Evolutionary conservation across 2,797 vertebrate genomes (phyloP).

Genomic region (Pelobates cultripes): DNA sequence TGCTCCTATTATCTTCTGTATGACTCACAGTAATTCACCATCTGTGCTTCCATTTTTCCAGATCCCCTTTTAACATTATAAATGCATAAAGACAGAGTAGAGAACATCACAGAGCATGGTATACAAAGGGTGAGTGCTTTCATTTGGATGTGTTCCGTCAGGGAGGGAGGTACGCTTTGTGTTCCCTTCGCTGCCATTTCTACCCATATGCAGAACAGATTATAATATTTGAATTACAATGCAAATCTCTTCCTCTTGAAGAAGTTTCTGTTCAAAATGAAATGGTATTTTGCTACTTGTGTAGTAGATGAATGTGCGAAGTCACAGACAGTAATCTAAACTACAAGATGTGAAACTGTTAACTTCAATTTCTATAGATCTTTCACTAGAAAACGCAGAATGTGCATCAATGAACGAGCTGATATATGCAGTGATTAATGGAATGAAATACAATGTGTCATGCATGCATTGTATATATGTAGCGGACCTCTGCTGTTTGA

Average conservation of each 20-base stretch:
- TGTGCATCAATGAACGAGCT: neutral
- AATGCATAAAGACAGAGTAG: constrained; percentile 19
- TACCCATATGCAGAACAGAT: constrained; percentile 37
- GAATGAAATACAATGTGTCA: too few species aligned
- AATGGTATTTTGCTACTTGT: constrained; percentile 38
- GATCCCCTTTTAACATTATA: constrained; percentile 41
- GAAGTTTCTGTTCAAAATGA: constrained; percentile 25
- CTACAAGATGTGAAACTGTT: constrained; percentile 16
- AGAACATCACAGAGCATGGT: constrained; percentile 34
- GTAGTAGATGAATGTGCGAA: neutral
- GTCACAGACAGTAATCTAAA: neutral
- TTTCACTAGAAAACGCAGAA: neutral
- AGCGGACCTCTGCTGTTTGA: too few species aligned
- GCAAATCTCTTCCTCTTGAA: constrained; percentile 48
- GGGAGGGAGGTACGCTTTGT: constrained; percentile 20
- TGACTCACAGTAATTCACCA: constrained; percentile 43
- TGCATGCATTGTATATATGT: too few species aligned
- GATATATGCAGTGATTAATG: too few species aligned
- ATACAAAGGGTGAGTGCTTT: constrained; percentile 41
- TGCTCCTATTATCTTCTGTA: constrained; percentile 36
- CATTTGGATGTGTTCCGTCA: constrained; percentile 20
- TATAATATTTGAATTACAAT: constrained; percentile 54
- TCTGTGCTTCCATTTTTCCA: constrained; percentile 40
- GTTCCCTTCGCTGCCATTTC: constrained; percentile 36
- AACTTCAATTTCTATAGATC: neutral